Evolutionary conservation across 1,140 invertebrate species (phyloP), one percentile per base, ranked within the genome.

Genomic region (Drosophila varians): DNA sequence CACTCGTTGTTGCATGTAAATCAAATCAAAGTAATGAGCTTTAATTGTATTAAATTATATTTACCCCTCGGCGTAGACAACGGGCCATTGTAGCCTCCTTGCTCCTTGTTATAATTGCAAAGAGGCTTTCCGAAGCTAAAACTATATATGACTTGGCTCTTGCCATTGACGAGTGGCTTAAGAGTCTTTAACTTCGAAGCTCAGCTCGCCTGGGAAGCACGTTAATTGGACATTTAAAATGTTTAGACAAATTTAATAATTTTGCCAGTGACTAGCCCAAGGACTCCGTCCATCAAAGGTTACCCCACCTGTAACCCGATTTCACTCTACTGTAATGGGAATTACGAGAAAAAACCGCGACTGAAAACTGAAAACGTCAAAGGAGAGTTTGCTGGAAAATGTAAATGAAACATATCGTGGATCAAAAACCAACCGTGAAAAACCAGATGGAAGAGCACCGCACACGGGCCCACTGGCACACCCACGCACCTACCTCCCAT

Each of bases 331-430:
- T 43, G 12, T 45, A 69, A 69, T 51, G 31, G 28, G 23, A 43
- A 69, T 69, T 51, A 69, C 26, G 21, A 8, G 9, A 28, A 28
- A 28, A 11, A 26, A 38, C 43, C 28, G 46, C 46, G 19, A 4
- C 4, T 2, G 21, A 21, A 4, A 21, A 40, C 65, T 28, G 28
- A 69, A 47, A 58, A 5, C 53, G 38, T 58, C 53, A 70, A 57
- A 9, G 36, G 23, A 28, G 11, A 16, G 36, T 23, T 69, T 53
- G 43, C 9, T 21, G 64, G 16, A 49, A 71, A 52, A 70, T 52
- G 54, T 46, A 74, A 74, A 74, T 74, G 49, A 66, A 43, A 74
- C 58, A 74, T 74, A 72, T 61, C 56, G 49, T 18, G 60, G 49
- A 56, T 74, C 45, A 74, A 51, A 69, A 61, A 21, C 31, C 47